Conservation (phyloP, 2,888 invertebrate species). For the Carabus problematicus region DNA sequence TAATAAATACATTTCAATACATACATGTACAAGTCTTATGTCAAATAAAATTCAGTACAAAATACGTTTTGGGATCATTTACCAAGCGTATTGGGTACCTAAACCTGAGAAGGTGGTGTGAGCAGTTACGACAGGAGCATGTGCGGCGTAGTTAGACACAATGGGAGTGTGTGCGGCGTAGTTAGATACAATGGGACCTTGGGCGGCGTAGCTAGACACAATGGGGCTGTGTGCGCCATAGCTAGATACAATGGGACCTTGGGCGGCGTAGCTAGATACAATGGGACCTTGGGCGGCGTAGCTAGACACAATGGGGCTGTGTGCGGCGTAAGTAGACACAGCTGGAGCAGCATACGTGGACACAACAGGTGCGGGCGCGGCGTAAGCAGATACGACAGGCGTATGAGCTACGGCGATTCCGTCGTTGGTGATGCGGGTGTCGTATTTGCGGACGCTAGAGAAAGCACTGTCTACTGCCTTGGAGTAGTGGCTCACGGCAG, state of each 20-base stretch:
- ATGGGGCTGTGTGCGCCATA: constrained; percentile 30
- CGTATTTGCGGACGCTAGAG: constrained; percentile 67
- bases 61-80: constrained; percentile 50
- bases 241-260: not conserved
- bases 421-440: constrained; percentile 67
- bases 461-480: constrained; percentile 68
- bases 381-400: constrained; percentile 52
- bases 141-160: constrained; percentile 49
- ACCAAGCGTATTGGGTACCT: constrained; percentile 71
- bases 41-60: no score
- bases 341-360: constrained; percentile 44
- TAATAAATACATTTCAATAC: no score
- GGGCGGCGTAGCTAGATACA: constrained; percentile 46
- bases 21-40: no score
- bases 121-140: constrained; percentile 52
- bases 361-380: constrained; percentile 51
- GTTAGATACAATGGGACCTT: no score
- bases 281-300: constrained; percentile 50
- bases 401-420: constrained; percentile 60
- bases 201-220: no score
- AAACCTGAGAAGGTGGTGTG: constrained; percentile 71
- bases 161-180: constrained; percentile 45
- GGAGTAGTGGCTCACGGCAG: constrained; percentile 64
- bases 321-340: constrained; percentile 28
- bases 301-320: constrained; percentile 52